Percentiles rank a stretch among this genome's conserved stretches.
phyloP scores from a whole-genome alignment of 2,797 vertebrate species.

The Onychomys leucogaster region DNA sequence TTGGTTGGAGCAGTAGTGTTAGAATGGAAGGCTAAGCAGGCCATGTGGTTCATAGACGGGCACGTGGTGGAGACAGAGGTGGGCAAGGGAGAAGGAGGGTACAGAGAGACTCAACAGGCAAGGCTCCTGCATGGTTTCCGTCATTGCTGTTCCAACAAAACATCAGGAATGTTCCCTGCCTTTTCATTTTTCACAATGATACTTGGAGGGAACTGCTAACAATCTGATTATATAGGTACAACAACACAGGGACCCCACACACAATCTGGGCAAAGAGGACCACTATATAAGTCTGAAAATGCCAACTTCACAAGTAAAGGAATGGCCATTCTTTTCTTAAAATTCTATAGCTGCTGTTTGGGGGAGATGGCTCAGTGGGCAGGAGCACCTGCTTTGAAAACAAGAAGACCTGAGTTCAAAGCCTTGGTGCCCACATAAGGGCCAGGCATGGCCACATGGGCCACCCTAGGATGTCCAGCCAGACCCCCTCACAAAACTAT shows the following conservation, averaged over 20 bases:
- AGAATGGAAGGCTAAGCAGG: not conserved
- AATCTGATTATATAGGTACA: not conserved
- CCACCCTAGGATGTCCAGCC: not conserved
- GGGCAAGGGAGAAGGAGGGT: not conserved
- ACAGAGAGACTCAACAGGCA: not conserved
- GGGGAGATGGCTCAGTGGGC: not conserved
- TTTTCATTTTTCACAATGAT: not conserved
- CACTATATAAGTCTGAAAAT: conserved; percentile 1
- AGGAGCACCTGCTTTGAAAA: not conserved
- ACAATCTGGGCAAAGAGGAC: conserved; percentile 22
- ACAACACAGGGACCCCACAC: not conserved
- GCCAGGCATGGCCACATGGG: not conserved
- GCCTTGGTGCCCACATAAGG: not conserved
- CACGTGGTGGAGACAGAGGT: not conserved
- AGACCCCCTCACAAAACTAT: not conserved
- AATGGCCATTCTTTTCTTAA: conserved; percentile 6
- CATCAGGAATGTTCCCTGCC: not conserved
- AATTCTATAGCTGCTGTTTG: not conserved
- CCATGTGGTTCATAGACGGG: not conserved
- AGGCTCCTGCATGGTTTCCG: not conserved
- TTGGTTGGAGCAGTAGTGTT: not conserved
- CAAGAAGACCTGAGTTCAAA: not conserved
- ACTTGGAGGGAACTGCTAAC: conserved; percentile 13
- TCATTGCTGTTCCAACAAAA: not conserved
- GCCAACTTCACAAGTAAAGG: not conserved